Evolutionary conservation across 2,113 vertebrate species (phyloP), one percentile per base, ranked within the genome.

Genomic region (Cheilinus undulatus): DNA sequence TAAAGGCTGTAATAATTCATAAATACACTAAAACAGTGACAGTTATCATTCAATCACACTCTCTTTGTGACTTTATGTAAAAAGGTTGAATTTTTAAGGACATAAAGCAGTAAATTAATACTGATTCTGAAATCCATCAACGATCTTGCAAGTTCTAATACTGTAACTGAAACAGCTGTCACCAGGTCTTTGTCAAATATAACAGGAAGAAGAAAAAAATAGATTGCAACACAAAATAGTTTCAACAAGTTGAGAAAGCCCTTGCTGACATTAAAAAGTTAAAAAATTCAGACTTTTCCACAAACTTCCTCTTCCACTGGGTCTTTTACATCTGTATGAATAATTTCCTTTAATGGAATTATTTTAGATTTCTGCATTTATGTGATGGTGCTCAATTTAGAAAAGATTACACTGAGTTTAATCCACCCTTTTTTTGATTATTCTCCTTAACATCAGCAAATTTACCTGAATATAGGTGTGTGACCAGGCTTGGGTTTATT

Each of bases 401-500:
- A 51, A 45, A 24, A 38, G 15, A 48, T 34, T 38, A 4, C n/a
- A 11, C 5, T 4, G 11, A 12, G 3, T 30, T 30, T 20, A 50
- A 51, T 49, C 3, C 7, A 17, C 38, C 2, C 27, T 26, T 57
- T 36, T 40, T n/a, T 4, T 40, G 27, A 17, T 12, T 45, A 20
- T 56, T 49, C 46, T 54, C 11, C 17, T 20, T 5, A 26, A 58
- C 19, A 36, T 38, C 19, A 50, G 32, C 19, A 53, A 2, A 54
- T 46, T 92, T 94, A 99, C 97, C 97, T 97, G 95, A 99, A 99
- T 90, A 99, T 95, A 53, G 97, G 97, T 42, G 97, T 96, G 62
- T 99, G 97, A 75, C 97, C 97, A 76, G 97, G 97, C 88, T 99
- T 99, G 88, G 97, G 97, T 94, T 99, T 99, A 95, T 94, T 99